These are phyloP conservation scores for Nautilus pompilius DNA, from an alignment of 1,140 invertebrate genomes.

Conservation along the genomic window DNA sequence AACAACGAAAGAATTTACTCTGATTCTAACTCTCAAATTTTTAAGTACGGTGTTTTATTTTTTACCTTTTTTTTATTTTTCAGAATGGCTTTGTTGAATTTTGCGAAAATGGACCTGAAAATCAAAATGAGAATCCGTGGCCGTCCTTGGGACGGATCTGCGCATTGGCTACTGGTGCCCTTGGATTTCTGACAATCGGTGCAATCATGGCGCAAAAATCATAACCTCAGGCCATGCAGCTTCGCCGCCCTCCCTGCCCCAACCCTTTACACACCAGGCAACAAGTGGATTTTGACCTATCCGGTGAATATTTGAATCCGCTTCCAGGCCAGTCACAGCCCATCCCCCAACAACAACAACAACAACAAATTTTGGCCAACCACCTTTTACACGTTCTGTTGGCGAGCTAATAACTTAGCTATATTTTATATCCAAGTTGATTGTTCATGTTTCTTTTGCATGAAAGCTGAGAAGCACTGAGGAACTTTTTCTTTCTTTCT, in stretches of 20 bases:
- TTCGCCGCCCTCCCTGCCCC: too few relatives aligned
- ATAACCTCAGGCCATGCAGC: background rate
- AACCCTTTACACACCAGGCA: background rate
- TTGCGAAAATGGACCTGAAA: slow-evolving; percentile 12
- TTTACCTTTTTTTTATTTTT: slow-evolving; percentile 10
- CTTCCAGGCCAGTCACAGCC: background rate
- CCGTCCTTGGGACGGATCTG: slow-evolving; percentile 16
- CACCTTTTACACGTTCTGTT: background rate
- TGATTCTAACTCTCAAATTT: too few relatives aligned
- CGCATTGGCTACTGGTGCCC: slow-evolving; percentile 13
- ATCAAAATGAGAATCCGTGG: slow-evolving; percentile 10
- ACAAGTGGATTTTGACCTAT: background rate
- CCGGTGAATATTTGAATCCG: background rate
- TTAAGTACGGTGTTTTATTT: too few relatives aligned
- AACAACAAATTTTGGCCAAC: background rate
- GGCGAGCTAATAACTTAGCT: background rate
- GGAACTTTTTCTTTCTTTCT: background rate
- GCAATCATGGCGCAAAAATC: slow-evolving; percentile 19
- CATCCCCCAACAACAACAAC: background rate
- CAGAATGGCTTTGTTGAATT: slow-evolving; percentile 23
- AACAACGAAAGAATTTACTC: too few relatives aligned
- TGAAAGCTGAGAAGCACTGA: background rate
- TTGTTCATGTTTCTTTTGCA: background rate
- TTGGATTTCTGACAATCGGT: slow-evolving; percentile 18
- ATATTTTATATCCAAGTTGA: background rate